Evolutionary conservation across 2,888 invertebrate genomes (phyloP).

Genomic region (Calliphora vomitoria): DNA sequence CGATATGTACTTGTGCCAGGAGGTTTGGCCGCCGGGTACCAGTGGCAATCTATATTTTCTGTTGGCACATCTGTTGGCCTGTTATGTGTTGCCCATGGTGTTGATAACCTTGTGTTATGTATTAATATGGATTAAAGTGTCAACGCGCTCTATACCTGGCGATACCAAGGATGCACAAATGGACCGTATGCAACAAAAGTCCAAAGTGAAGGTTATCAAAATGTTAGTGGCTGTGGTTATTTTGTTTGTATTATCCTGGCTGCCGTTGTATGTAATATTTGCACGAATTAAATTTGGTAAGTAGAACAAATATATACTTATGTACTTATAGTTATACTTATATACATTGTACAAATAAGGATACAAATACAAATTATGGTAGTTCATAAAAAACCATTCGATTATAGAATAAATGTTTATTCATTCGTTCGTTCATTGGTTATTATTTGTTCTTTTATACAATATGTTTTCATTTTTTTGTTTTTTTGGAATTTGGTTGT

Average conservation of each 20-base stretch:
- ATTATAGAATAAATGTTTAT: constrained; percentile 38
- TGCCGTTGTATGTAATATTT: constrained; percentile 95
- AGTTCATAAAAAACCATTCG: constrained; percentile 10
- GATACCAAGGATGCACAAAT: constrained; percentile 96
- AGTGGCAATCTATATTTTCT: constrained; percentile 94
- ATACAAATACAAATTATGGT: neutral
- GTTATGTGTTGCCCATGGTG: constrained; percentile 95
- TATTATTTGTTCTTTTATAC: constrained; percentile 39
- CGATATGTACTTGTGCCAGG: constrained; percentile 90
- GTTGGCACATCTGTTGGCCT: constrained; percentile 94
- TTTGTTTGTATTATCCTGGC: constrained; percentile 96
- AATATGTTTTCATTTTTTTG: neutral
- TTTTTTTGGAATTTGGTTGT: constrained; percentile 38
- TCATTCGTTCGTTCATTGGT: neutral
- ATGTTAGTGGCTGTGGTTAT: constrained; percentile 97
- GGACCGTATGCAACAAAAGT: constrained; percentile 96
- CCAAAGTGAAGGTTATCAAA: constrained; percentile 97
- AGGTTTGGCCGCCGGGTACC: constrained; percentile 93
- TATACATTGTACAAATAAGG: neutral
- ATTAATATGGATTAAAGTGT: constrained; percentile 95
- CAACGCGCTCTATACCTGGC: constrained; percentile 94
- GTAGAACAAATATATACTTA: constrained; percentile 75
- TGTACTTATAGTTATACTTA: neutral
- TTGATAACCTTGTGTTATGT: constrained; percentile 96
- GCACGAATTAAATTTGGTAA: constrained; percentile 94